phyloP scores from a whole-genome alignment of 2,888 invertebrate species.

The Flexamia atlantica region DNA sequence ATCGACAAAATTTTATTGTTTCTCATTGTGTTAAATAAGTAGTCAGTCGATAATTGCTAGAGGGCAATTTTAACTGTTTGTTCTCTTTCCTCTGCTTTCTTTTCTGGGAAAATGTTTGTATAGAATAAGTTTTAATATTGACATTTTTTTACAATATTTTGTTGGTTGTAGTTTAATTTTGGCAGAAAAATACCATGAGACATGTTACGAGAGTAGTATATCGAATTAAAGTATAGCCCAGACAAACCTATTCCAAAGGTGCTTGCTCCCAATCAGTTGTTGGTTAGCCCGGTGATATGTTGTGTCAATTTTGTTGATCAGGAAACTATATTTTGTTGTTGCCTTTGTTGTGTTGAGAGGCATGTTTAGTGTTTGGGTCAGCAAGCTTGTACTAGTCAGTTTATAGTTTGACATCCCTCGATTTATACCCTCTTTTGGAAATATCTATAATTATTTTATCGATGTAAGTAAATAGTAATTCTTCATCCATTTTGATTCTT shows the following conservation, averaged over 20 bases:
- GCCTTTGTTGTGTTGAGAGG: slow-evolving; percentile 56
- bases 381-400: background rate
- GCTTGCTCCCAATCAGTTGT: slow-evolving; percentile 27
- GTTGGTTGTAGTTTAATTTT: slow-evolving; percentile 44
- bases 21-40: slow-evolving; percentile 11
- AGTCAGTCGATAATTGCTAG: slow-evolving; percentile 9
- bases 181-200: slow-evolving; percentile 7
- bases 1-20: slow-evolving; percentile 31
- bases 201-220: slow-evolving; percentile 45
- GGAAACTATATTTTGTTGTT: slow-evolving; percentile 50
- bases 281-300: slow-evolving; percentile 33
- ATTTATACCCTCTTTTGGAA: background rate
- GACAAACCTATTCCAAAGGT: slow-evolving; percentile 26
- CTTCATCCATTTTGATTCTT: too few relatives aligned
- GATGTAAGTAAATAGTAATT: too few relatives aligned
- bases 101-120: slow-evolving; percentile 39
- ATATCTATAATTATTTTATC: background rate
- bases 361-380: slow-evolving; percentile 44
- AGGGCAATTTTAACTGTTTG: slow-evolving; percentile 4
- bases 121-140: slow-evolving; percentile 9
- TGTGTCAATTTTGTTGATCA: slow-evolving; percentile 42
- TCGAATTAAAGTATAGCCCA: slow-evolving; percentile 30
- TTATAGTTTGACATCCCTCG: background rate
- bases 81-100: slow-evolving; percentile 24
- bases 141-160: background rate